A percentile compares a stretch with the other conserved stretches of the same genome.
These are phyloP conservation scores for Danio tinwini DNA, from an alignment of 2,797 vertebrate species.

Conservation along the genomic window DNA sequence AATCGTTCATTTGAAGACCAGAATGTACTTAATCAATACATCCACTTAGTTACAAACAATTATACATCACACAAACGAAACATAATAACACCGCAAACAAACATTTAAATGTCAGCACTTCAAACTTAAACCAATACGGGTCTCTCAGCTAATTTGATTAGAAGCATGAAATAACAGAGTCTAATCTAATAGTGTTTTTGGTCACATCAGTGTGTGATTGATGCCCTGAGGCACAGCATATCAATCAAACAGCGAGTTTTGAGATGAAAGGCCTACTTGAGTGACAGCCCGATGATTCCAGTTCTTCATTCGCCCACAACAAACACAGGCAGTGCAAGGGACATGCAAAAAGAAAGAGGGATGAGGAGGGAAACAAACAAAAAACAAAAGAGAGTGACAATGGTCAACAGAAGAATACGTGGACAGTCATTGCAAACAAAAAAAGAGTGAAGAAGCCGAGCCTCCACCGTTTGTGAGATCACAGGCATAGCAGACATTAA, in stretches of 20 bases:
- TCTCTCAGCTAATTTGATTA: slow-evolving; percentile 4
- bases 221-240: slow-evolving; percentile 59
- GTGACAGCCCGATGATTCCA: slow-evolving; percentile 86
- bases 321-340: slow-evolving; percentile 77
- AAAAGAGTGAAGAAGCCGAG: slow-evolving; percentile 36
- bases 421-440: slow-evolving; percentile 52
- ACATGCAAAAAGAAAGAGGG: slow-evolving; percentile 78
- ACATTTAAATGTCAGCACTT: slow-evolving; percentile 18
- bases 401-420: slow-evolving; percentile 56
- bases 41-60: slow-evolving; percentile 25
- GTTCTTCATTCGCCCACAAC: slow-evolving; percentile 83
- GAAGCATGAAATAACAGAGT: background rate
- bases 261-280: slow-evolving; percentile 80
- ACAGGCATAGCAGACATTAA: slow-evolving; percentile 18
- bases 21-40: background rate
- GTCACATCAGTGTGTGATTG: slow-evolving; percentile 51
- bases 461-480: background rate
- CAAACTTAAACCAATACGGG: background rate
- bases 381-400: slow-evolving; percentile 71
- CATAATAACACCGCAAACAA: slow-evolving; percentile 6
- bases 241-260: slow-evolving; percentile 71
- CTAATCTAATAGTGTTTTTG: slow-evolving; percentile 7
- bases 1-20: background rate
- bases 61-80: slow-evolving; percentile 19
- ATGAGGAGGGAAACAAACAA: slow-evolving; percentile 61